Evolutionary conservation across 23 tunicate genomes (phyloP), one percentile per base, ranked within the genome.

Genomic region (Ciona savignyi): DNA sequence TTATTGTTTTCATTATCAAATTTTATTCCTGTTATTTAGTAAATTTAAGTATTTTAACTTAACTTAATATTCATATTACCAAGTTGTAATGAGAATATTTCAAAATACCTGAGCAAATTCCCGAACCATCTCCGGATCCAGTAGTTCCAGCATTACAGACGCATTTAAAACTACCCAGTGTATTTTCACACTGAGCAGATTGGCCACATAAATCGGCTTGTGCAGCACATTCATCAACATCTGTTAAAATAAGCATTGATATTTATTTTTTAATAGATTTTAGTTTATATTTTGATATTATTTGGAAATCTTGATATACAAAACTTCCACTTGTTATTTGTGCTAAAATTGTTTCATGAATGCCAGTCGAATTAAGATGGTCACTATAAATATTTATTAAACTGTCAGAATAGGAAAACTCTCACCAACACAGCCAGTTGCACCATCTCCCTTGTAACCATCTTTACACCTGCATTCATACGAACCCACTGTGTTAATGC

Each of bases 401-500:
- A n/a, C n/a, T n/a, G n/a, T n/a, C n/a, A n/a, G n/a, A n/a, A n/a
- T n/a, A n/a, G n/a, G n/a, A n/a, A n/a, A n/a, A n/a, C n/a, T n/a
- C n/a, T 72, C 29, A 72, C 76, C 76, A 25, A 72, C 31, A 30
- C 76, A 72, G 9, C 64, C 65, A n/a, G 64, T 23, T 20, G 6
- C 32, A 4, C 61, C 76, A 35, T 35, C 34, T 24, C 65, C 65
- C 20, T 19, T 35, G 63, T 72, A 72, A 21, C 91, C 91, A 26
- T 63, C 66, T 34, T 72, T 64, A 66, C 91, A 85, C 1, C 20
- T 32, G 65, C 91, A 85, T 24, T 35, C 0, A 32, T 34, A 85
- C 6, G 79, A 51, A 35, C 91, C 91, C 22, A 48, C 75, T 1
- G 84, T 85, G 75, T 85, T 85, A 25, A 62, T 27, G 34, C 91